These are phyloP conservation scores for Empidonax traillii DNA, from an alignment of 2,113 vertebrate genomes.

Conservation along the genomic window DNA sequence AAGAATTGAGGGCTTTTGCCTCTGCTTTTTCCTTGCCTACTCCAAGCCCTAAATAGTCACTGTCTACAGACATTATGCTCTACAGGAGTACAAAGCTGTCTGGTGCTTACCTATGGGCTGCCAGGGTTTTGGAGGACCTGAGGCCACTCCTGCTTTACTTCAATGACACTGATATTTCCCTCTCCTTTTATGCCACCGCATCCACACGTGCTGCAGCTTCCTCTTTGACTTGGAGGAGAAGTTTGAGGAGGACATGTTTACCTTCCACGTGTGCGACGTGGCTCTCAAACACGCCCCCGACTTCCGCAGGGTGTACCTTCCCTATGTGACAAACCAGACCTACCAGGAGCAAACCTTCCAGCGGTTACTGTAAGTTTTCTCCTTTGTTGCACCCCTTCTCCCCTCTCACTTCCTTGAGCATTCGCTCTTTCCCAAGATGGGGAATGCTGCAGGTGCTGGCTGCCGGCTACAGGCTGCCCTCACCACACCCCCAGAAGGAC, in stretches of 20 bases:
- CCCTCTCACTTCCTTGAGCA: background rate
- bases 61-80: background rate
- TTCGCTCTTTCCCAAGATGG: background rate
- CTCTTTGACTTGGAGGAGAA: slow-evolving; percentile 91
- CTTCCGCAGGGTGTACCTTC: slow-evolving; percentile 89
- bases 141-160: background rate
- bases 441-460: background rate
- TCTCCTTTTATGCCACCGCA: background rate
- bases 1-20: background rate
- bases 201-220: slow-evolving; percentile 75
- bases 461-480: background rate
- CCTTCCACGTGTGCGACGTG: slow-evolving; percentile 90
- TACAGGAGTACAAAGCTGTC: background rate
- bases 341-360: slow-evolving; percentile 96
- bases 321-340: slow-evolving; percentile 96
- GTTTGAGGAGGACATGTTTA: slow-evolving; percentile 86
- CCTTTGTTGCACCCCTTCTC: background rate
- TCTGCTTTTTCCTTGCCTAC: background rate
- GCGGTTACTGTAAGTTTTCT: slow-evolving; percentile 84
- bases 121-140: background rate
- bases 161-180: background rate
- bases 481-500: fast-evolving
- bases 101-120: background rate
- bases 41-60: background rate
- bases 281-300: slow-evolving; percentile 83